A percentile compares a stretch with the other conserved stretches of the same genome.
Evolutionary conservation across 2,797 vertebrate genomes (phyloP).

Genomic region (Pelochelys cantorii): DNA sequence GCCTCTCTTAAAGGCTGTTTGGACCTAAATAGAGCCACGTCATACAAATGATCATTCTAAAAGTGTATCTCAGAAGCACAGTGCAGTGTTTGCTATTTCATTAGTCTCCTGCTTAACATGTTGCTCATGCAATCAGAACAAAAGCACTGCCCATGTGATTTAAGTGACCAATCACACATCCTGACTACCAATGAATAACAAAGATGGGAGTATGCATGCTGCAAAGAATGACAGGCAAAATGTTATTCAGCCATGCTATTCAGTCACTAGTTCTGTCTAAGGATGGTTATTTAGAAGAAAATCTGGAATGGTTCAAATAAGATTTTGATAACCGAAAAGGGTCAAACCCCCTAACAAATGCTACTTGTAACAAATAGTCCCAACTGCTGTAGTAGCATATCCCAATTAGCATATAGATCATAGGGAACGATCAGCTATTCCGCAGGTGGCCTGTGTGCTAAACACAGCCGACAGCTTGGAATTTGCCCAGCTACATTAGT

Average conservation of each 20-base stretch:
- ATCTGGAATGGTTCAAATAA: conserved; percentile 20
- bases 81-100: conserved; percentile 50
- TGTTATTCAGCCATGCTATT: not conserved
- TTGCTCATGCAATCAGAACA: conserved; percentile 12
- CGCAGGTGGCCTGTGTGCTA: not conserved
- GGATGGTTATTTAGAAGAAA: not conserved
- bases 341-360: conserved; percentile 5
- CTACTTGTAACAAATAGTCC: conserved; percentile 53
- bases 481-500: conserved; percentile 12
- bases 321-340: conserved; percentile 31
- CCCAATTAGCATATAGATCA: conserved; percentile 6
- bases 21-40: not conserved
- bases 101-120: conserved; percentile 40
- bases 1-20: not conserved
- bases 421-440: not conserved
- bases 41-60: conserved; percentile 1
- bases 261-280: not conserved
- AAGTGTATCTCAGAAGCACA: conserved; percentile 30
- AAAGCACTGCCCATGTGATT: conserved; percentile 10
- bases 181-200: not conserved
- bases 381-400: conserved; percentile 22
- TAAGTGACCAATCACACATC: conserved; percentile 4
- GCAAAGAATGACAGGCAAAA: not conserved
- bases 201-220: not conserved
- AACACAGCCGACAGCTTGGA: not conserved